Conservation (phyloP, 2,113 vertebrate species). For the Plotosus lineatus region DNA sequence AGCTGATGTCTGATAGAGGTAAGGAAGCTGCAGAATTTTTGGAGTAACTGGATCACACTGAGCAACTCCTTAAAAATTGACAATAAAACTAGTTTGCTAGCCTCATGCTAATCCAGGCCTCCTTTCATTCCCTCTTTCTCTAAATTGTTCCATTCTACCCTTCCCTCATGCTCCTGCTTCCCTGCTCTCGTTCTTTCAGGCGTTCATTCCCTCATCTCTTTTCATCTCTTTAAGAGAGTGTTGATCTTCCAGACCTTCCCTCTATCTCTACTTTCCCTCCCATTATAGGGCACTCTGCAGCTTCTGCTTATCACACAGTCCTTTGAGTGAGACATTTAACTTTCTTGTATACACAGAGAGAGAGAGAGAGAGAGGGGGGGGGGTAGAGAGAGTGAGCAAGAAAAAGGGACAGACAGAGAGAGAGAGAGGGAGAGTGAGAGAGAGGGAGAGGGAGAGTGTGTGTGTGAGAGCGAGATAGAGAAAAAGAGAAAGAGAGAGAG, state of each 20-base stretch:
- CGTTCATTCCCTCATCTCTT: slow-evolving; percentile 6
- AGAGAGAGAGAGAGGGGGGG: no score
- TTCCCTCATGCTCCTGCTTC: neutral
- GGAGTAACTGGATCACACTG: no score
- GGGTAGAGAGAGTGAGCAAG: no score
- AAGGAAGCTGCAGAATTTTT: neutral
- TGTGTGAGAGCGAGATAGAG: no score
- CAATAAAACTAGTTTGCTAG: neutral
- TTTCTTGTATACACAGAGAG: no score
- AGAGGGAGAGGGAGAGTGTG: no score
- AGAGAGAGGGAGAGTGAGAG: no score
- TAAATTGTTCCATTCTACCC: neutral
- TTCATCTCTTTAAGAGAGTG: slow-evolving; percentile 20
- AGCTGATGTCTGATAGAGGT: neutral
- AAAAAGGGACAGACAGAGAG: no score
- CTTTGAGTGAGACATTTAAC: slow-evolving; percentile 25
- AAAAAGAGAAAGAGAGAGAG: no score
- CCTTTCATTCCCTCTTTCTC: slow-evolving; percentile 28
- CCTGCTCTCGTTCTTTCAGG: slow-evolving; percentile 13
- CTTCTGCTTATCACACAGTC: slow-evolving; percentile 26
- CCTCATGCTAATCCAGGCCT: slow-evolving; percentile 42
- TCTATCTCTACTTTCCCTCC: neutral
- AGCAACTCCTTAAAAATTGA: neutral
- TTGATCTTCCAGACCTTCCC: slow-evolving; percentile 20
- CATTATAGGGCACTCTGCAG: neutral